Evolutionary conservation across 2,113 vertebrate genomes (phyloP), one percentile per base, ranked within the genome.

Genomic region (Pungitius pungitius): DNA sequence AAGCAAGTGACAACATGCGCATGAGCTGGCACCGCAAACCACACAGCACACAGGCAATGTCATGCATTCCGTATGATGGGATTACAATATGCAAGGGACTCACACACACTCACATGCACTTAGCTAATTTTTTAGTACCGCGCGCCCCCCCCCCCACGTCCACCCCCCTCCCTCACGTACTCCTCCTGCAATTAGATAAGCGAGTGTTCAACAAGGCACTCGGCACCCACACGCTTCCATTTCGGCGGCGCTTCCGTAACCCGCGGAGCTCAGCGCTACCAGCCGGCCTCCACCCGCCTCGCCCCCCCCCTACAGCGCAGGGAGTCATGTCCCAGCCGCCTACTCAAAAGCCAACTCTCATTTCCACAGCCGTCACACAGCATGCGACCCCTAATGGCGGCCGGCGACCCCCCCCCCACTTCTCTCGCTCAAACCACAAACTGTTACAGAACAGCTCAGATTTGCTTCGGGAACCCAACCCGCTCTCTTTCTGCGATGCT

Each of bases 161-260:
- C 65, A n/a, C 20, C 54, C 60, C 30, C 24, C 60, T 14, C 30
- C 47, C 39, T 12, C 35, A 65, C 26, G 52, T 24, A 72, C 82
- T 83, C 63, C 71, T 69, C 80, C 73, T 80, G 80, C 83, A 89
- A 92, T 88, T 90, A 90, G 86, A 87, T 78, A 71, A 89, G 85
- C 10, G 49, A 59, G 78, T 74, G 65, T 73, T 90, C 26, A 30
- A 82, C 51, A 47, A 89, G 85, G 72, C 80, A 82, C 88, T 92
- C 65, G 82, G 73, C 88, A 64, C 91, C 89, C 88, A 89, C 91
- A 67, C 68, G 63, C 80, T 78, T 87, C 85, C 91, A 91, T 90
- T 92, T 88, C 72, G 72, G 80, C 69, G 80, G 66, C 3, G 80
- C 75, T 90, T 79, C 89, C 87, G 81, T 81, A 84, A 90, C 78